Evolutionary conservation across 2,888 invertebrate species (phyloP).

Genomic region (Acleris laterana): DNA sequence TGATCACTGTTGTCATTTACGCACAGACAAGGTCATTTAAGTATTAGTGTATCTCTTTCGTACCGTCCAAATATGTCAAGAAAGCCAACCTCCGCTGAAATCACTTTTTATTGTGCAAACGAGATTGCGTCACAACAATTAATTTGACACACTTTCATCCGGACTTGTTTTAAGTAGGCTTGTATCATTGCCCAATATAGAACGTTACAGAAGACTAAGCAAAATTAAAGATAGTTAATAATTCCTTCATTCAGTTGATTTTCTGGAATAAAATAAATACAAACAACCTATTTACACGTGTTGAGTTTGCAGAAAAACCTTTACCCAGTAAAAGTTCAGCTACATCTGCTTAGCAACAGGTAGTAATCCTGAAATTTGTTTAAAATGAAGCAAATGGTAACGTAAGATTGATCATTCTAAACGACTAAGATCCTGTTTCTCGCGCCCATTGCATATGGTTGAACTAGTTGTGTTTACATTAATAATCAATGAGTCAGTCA

Average conservation of each 20-base stretch:
- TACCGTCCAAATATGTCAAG: slow-evolving; percentile 24
- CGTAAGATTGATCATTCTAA: too few relatives aligned
- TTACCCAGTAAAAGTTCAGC: too few relatives aligned
- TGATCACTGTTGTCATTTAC: slow-evolving; percentile 2
- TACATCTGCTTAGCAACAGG: too few relatives aligned
- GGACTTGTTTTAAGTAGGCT: slow-evolving; percentile 51
- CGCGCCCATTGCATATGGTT: slow-evolving; percentile 42
- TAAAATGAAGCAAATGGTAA: background rate
- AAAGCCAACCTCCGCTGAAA: slow-evolving; percentile 43
- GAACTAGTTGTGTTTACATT: slow-evolving; percentile 47
- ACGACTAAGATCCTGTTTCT: slow-evolving; percentile 27
- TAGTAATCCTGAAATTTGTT: too few relatives aligned
- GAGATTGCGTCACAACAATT: slow-evolving; percentile 54
- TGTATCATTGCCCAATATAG: slow-evolving; percentile 49
- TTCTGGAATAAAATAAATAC: too few relatives aligned
- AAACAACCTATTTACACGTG: too few relatives aligned
- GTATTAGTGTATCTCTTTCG: slow-evolving; percentile 2
- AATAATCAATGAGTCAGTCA: slow-evolving; percentile 49
- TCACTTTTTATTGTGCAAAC: slow-evolving; percentile 52
- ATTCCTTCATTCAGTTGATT: too few relatives aligned
- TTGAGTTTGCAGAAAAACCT: too few relatives aligned
- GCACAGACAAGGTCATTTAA: slow-evolving; percentile 9
- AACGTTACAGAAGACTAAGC: background rate
- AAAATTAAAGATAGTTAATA: too few relatives aligned
- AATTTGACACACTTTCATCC: slow-evolving; percentile 59